Conservation (phyloP, 2,113 vertebrate species). For the Azemiops feae region DNA sequence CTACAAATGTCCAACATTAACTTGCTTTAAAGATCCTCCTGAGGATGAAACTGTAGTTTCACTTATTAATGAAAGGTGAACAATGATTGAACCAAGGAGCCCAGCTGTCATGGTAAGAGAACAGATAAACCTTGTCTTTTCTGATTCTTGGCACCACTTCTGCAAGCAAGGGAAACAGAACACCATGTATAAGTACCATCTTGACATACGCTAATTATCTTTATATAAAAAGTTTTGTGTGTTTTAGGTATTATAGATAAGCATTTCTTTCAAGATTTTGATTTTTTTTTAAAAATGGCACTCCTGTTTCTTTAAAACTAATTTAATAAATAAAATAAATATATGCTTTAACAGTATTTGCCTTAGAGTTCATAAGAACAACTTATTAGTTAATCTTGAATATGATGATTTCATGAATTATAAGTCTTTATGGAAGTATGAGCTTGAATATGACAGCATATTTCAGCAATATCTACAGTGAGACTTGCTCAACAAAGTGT, state of each 20-base stretch:
- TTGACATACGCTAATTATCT: neutral
- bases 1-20: neutral
- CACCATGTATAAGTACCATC: neutral
- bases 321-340: neutral
- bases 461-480: neutral
- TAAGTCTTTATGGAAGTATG: neutral
- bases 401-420: neutral
- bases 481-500: neutral
- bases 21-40: neutral
- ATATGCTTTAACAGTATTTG: neutral
- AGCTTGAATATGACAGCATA: neutral
- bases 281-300: neutral
- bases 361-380: neutral
- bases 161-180: neutral
- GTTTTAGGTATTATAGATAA: neutral
- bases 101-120: neutral
- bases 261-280: neutral
- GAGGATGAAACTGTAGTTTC: neutral
- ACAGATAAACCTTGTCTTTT: neutral
- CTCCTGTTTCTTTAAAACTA: neutral
- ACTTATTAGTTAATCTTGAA: neutral
- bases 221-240: neutral
- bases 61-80: neutral
- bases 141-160: too few relatives aligned
- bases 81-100: neutral